phyloP scores from a whole-genome alignment of 1,140 invertebrate genomes.

The Maconellicoccus hirsutus region DNA sequence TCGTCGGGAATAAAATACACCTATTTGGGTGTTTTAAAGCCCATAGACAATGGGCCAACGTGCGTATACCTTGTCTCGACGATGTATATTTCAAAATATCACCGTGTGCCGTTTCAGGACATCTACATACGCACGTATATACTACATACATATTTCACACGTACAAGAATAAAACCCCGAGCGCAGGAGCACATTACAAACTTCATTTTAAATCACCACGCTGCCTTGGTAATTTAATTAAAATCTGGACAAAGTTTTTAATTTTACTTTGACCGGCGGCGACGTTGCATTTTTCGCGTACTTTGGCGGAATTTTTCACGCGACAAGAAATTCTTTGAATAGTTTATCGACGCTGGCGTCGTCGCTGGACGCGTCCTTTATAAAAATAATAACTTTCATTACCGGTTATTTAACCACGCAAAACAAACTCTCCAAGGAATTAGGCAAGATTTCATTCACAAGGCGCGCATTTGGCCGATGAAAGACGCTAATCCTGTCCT shows the following conservation, averaged over 20 bases:
- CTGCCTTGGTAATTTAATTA: too few species aligned
- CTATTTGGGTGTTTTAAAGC: background rate
- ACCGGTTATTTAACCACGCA: constrained; percentile 3
- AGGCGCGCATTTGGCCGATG: background rate
- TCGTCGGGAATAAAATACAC: background rate
- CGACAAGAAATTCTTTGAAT: background rate
- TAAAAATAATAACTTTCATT: constrained; percentile 1
- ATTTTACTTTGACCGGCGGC: too few species aligned
- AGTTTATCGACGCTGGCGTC: background rate
- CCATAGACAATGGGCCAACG: background rate
- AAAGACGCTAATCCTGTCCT: constrained; percentile 2
- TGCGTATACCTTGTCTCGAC: too few species aligned
- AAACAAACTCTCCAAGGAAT: constrained; percentile 8
- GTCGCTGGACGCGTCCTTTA: background rate
- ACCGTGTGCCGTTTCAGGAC: background rate
- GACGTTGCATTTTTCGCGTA: background rate
- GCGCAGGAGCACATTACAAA: too few species aligned
- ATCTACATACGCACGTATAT: too few species aligned
- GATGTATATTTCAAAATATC: background rate
- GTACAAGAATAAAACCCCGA: too few species aligned
- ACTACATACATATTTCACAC: too few species aligned
- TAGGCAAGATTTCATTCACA: constrained; percentile 8
- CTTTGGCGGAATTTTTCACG: background rate
- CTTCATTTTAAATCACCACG: too few species aligned
- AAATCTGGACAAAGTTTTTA: too few species aligned